Base-by-base conservation (phyloP, 2,113 vertebrate genomes). In the Collichthys lucidus region DNA sequence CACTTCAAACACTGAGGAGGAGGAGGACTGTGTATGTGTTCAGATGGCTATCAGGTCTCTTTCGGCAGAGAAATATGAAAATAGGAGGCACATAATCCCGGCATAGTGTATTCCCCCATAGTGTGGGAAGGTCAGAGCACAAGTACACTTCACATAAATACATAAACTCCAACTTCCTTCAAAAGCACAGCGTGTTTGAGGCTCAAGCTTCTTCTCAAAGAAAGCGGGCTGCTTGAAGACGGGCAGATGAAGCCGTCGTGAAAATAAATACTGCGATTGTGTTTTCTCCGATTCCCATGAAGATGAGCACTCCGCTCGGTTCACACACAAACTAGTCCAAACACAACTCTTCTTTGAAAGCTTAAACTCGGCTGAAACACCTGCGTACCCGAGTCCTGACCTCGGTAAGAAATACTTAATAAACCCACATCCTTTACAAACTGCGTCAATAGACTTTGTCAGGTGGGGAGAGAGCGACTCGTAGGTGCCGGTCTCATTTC, bases 121-220 rank as follows among this genome's bases (percentile, higher is more conserved):
- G 84, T 59, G 88, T 44, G 71, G 71, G 64, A 86, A 84, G 88
- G 86, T 87, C 86, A 86, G 75, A 87, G 83, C 68, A 73, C 83
- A 87, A 85, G 57, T 63, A 75, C 64, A 76, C 77, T 86, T 62
- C n/a, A 65, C 83, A 85, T 88, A 82, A 85, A 86, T 89, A 64
- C 66, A 84, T 73, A 75, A 88, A 82, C 31, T 85, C 40, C 4
- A 26, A 53, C 80, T 67, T 69, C 74, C 82, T 77, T 77, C 31
- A 78, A 87, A 88, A 69, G 77, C 44, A 55, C 72, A 60, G 66
- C 10, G 15, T 42, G 68, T 16, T 80, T 75, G 44, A 69, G 26
- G 57, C 63, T 57, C 75, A 68, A 44, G 75, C 26, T 11, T n/a
- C 68, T 3, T 10, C 56, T 82, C 29, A 62, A 66, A 86, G 80